Base-by-base conservation (phyloP, 2,797 vertebrate species). In the Babyrousa celebensis region DNA sequence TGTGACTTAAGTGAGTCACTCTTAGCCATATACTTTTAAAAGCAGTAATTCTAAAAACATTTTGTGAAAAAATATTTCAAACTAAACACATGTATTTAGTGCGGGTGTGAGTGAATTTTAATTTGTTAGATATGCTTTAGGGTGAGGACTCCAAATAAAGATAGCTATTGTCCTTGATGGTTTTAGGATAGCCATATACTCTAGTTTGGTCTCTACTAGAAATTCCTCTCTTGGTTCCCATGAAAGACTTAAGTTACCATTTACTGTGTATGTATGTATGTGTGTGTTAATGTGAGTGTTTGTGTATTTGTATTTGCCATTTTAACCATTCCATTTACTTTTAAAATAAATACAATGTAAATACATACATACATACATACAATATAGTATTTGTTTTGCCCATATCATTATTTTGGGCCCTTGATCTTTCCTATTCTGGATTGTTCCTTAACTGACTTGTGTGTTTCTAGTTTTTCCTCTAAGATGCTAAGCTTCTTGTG, bases 281-380 rank as follows among this genome's bases (percentile, higher is more conserved):
- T 56, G 4, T 52, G 7, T 18, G 43, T 89, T 79, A 71, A 16
- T 89, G 20, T 56, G 1, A 65, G 14, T 36, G 25, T 58, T 10
- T 87, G 36, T 11, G 0, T 36, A 36, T 88, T 29, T 56, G 2
- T 52, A 5, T 18, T 71, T 54, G 18, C 29, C 43, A 89, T n/a
- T 84, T 95, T 89, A 89, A 62, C 18, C 7, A n/a, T 96, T 62
- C 36, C 7, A 67, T 65, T 94, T 89, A 18, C 72, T 89, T 96
- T 82, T 10, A 43, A 85, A 94, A 70, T 65, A 85, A 72, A 84
- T 36, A 63, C 36, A 79, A 68, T 18, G 32, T 21, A 20, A n/a
- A 12, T 20, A n/a, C 18, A 56, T 32, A 32, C 32, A 54, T 8
- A 88, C 93, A 70, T 65, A 85, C 48, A 84, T 32, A 58, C 43